Evolutionary conservation across 2,888 invertebrate species (phyloP).

Genomic region (Ligdia adustata): DNA sequence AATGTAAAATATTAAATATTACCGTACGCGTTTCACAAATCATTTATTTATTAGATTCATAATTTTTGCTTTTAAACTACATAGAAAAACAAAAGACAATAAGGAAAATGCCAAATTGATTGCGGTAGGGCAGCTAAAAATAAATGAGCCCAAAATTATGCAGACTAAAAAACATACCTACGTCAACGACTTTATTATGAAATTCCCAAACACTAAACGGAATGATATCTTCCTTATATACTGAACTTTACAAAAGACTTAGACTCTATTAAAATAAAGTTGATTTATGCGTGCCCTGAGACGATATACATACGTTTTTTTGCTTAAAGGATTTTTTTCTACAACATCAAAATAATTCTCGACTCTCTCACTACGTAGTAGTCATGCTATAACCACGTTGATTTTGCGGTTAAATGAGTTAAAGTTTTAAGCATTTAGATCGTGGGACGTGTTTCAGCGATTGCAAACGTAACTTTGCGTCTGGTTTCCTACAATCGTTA

Average conservation of each 20-base stretch:
- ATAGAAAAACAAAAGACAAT: no score
- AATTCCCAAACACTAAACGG: slow-evolving; percentile 6
- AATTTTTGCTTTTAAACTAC: no score
- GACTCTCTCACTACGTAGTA: background rate
- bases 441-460: background rate
- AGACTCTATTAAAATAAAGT: slow-evolving; percentile 1
- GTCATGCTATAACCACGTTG: slow-evolving; percentile 4
- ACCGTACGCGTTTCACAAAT: no score
- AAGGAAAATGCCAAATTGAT: background rate
- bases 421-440: background rate
- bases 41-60: no score
- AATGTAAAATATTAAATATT: no score
- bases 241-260: background rate
- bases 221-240: no score
- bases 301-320: slow-evolving; percentile 6
- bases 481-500: slow-evolving; percentile 37
- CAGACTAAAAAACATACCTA: slow-evolving; percentile 3
- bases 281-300: background rate
- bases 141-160: background rate
- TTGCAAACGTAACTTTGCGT: slow-evolving; percentile 7
- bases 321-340: slow-evolving; percentile 2
- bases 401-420: background rate
- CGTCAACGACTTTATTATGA: slow-evolving; percentile 11
- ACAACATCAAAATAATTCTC: slow-evolving; percentile 2
- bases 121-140: slow-evolving; percentile 2